A percentile compares a stretch with the other conserved stretches of the same genome.
Evolutionary conservation across 2,888 invertebrate genomes (phyloP).

Genomic region (Blastobasis lacticolella): DNA sequence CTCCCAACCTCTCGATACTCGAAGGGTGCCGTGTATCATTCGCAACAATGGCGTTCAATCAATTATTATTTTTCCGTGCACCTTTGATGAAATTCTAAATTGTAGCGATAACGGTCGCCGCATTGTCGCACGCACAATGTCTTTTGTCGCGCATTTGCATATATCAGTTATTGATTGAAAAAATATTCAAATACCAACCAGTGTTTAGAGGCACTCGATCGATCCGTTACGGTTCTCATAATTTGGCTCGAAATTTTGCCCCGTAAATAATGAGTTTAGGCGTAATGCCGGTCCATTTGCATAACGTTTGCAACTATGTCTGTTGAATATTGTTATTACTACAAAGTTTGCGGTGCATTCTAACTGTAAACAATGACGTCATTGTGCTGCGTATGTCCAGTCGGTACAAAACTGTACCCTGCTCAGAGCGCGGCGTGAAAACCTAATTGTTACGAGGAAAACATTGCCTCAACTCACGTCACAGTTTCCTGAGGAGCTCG

Average conservation of each 20-base stretch:
- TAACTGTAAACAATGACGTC: conserved; percentile 39
- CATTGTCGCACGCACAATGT: conserved; percentile 59
- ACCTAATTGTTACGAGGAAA: conserved; percentile 56
- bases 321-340: conserved; percentile 21
- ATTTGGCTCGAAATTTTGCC: conserved; percentile 37
- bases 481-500: conserved; percentile 48
- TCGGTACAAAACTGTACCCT: conserved; percentile 55
- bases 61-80: conserved; percentile 67
- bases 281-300: conserved; percentile 26
- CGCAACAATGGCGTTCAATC: conserved; percentile 63
- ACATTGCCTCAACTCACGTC: conserved; percentile 62
- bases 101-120: conserved; percentile 66
- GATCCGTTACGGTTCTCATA: conserved; percentile 65
- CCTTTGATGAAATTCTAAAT: conserved; percentile 69
- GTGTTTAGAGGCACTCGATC: conserved; percentile 57
- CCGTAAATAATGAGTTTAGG: conserved; percentile 14
- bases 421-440: conserved; percentile 47
- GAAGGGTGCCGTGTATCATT: conserved; percentile 56
- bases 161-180: conserved; percentile 73
- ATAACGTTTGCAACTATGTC: conserved; percentile 19
- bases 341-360: conserved; percentile 35
- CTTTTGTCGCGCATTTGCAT: conserved; percentile 59
- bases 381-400: conserved; percentile 33
- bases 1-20: conserved; percentile 51
- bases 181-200: conserved; percentile 60